phyloP scores from a whole-genome alignment of 2,797 vertebrate genomes.

The Halcyon chelicuti region DNA sequence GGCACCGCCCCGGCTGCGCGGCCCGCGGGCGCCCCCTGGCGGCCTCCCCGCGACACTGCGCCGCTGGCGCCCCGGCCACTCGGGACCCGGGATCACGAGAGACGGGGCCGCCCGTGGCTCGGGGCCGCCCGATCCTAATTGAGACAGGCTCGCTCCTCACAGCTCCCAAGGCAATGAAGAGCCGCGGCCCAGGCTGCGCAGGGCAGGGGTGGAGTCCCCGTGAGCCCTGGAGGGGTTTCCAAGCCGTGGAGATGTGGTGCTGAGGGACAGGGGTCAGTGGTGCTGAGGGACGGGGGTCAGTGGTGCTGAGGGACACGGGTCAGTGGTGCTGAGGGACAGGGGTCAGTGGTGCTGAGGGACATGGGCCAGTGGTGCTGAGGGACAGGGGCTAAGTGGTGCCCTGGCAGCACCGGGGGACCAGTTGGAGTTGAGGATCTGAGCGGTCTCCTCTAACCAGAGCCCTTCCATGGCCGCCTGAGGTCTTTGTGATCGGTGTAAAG shows the following conservation, averaged over 20 bases:
- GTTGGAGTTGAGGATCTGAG: not conserved
- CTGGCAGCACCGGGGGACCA: not conserved
- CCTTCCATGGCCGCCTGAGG: not conserved
- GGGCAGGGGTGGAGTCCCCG: too few relatives aligned
- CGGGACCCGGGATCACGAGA: too few relatives aligned
- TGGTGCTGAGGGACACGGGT: not conserved
- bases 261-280: too few relatives aligned
- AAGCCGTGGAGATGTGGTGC: not conserved
- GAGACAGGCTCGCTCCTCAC: not conserved
- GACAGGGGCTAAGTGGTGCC: not conserved
- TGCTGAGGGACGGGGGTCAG: too few relatives aligned
- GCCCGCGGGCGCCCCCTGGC: not conserved
- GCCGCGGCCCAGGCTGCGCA: not conserved
- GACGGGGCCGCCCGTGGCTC: too few relatives aligned
- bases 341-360: too few relatives aligned
- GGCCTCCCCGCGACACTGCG: not conserved
- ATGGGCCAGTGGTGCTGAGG: not conserved
- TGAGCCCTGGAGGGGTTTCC: not conserved
- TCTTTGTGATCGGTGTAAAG: rapidly evolving
- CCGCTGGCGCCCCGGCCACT: not conserved
- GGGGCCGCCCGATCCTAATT: too few relatives aligned
- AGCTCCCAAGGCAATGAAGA: too few relatives aligned
- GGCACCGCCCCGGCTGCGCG: not conserved
- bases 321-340: too few relatives aligned
- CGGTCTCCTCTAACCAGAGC: not conserved